Evolutionary conservation across 2,797 vertebrate genomes (phyloP).

Genomic region (Melanotaenia trifasciata): DNA sequence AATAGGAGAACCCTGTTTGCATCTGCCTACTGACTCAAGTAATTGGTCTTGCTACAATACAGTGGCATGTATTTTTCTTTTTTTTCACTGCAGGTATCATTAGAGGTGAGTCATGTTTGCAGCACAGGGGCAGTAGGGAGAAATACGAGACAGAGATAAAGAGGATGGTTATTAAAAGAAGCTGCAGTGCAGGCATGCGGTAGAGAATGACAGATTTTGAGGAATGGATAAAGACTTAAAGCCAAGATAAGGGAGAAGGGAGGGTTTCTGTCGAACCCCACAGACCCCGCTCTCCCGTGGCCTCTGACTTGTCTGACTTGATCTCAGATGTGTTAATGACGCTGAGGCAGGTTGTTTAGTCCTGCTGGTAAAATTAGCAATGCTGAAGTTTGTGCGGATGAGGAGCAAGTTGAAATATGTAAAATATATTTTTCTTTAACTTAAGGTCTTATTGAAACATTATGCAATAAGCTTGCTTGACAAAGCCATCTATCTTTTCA

Average conservation of each 20-base stretch:
- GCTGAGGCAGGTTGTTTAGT: conserved; percentile 29
- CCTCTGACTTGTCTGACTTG: conserved; percentile 28
- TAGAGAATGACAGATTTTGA: conserved; percentile 62
- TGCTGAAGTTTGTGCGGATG: conserved; percentile 11
- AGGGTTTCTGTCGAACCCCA: conserved; percentile 39
- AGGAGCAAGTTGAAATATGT: not conserved
- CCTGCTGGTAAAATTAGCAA: conserved; percentile 9
- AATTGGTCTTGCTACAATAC: conserved; percentile 53
- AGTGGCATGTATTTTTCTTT: conserved; percentile 18
- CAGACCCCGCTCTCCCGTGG: conserved; percentile 47
- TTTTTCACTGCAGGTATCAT: conserved; percentile 46
- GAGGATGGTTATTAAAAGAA: conserved; percentile 65
- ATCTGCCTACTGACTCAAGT: conserved; percentile 32
- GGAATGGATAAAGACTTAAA: conserved; percentile 57
- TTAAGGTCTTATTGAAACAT: not conserved
- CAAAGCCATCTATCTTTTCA: not conserved
- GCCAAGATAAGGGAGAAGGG: conserved; percentile 21
- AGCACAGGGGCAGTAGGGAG: conserved; percentile 32
- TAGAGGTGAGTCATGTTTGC: conserved; percentile 49
- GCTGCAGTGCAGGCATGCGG: conserved; percentile 47
- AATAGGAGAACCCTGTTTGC: conserved; percentile 20
- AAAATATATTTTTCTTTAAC: not conserved
- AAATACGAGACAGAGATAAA: conserved; percentile 58
- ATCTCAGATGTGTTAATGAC: conserved; percentile 39
- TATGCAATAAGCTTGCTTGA: not conserved